Conservation (phyloP, 2,888 invertebrate genomes). For the Chymomyza amoena region DNA sequence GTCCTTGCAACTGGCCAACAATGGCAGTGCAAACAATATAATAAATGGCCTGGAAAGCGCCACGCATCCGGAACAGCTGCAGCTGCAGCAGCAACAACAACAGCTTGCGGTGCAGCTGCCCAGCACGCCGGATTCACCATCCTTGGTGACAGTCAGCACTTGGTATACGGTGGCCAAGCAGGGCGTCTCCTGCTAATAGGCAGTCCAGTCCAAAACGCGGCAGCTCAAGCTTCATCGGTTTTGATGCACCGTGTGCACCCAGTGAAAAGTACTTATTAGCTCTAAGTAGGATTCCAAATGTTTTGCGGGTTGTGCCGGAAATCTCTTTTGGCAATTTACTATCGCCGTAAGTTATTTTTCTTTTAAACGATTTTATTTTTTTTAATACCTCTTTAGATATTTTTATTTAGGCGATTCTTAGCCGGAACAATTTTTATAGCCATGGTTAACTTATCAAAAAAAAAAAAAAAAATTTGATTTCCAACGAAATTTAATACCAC, state of each 20-base stretch:
- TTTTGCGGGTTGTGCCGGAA: too few species aligned
- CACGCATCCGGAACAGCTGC: constrained; percentile 19
- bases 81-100: constrained; percentile 25
- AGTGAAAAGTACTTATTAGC: neutral
- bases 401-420: too few species aligned
- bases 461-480: too few species aligned
- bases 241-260: neutral
- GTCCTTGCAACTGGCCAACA: neutral
- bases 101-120: constrained; percentile 31
- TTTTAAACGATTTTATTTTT: too few species aligned
- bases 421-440: too few species aligned
- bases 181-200: constrained; percentile 78
- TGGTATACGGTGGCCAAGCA: constrained; percentile 79
- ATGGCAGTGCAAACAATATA: neutral
- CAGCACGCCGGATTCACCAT: constrained; percentile 76
- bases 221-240: neutral
- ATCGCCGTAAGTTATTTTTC: too few species aligned
- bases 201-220: neutral
- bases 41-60: constrained; percentile 8
- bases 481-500: too few species aligned
- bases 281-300: neutral
- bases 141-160: constrained; percentile 78
- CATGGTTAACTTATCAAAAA: too few species aligned
- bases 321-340: too few species aligned
- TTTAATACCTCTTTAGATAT: too few species aligned